A percentile compares a stretch with the other conserved stretches of the same genome.
Conservation (phyloP, 2,888 invertebrate genomes). For the Microctonus hyperodae region DNA sequence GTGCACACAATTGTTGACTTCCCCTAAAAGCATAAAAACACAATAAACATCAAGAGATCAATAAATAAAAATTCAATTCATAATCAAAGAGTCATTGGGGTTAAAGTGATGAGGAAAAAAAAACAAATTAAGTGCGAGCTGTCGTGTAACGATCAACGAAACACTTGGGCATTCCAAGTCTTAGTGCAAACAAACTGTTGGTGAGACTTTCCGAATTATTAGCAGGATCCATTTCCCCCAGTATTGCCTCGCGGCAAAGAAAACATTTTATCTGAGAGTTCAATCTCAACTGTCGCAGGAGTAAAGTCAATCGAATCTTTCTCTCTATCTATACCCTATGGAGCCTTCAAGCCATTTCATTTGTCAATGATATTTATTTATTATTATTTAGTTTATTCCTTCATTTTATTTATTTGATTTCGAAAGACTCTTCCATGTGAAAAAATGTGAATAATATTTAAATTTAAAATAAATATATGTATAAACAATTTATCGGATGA, state of each 20-base stretch:
- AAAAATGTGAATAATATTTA: not conserved
- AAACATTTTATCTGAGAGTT: slow-evolving; percentile 50
- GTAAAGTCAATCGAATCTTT: slow-evolving; percentile 18
- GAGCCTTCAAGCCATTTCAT: not conserved
- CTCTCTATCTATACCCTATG: not conserved
- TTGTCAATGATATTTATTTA: not conserved
- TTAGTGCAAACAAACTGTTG: slow-evolving; percentile 46
- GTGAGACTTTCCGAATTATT: slow-evolving; percentile 49
- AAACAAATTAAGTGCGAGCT: slow-evolving; percentile 29
- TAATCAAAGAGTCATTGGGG: slow-evolving; percentile 2
- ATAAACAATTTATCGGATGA: no score
- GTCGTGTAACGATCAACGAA: slow-evolving; percentile 23
- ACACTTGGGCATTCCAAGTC: slow-evolving; percentile 36
- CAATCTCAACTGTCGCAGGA: slow-evolving; percentile 44
- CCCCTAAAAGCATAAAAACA: slow-evolving; percentile 67
- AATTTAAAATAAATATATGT: not conserved
- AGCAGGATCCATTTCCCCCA: slow-evolving; percentile 40
- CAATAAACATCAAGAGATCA: not conserved
- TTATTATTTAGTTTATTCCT: not conserved
- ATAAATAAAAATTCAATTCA: slow-evolving; percentile 11
- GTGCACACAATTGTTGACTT: slow-evolving; percentile 73
- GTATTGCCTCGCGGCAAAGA: slow-evolving; percentile 47
- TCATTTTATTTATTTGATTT: not conserved
- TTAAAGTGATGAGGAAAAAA: not conserved
- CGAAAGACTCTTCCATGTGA: not conserved